Evolutionary conservation across 2,888 invertebrate species (phyloP).

Genomic region (Erpobdella octoculata): DNA sequence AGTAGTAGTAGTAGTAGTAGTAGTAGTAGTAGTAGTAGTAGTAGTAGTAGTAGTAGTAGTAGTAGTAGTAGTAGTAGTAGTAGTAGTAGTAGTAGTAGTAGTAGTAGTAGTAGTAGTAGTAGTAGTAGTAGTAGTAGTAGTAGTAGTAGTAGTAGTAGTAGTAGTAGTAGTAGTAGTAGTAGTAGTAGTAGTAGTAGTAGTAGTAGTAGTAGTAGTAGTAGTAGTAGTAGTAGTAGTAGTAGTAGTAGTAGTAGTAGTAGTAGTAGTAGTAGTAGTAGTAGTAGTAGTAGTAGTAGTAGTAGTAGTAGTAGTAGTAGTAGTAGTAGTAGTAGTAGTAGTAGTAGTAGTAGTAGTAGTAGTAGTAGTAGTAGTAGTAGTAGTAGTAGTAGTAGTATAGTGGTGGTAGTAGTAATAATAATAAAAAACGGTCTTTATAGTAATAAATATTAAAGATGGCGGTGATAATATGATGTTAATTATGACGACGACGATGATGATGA

Average conservation of each 20-base stretch:
- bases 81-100: conserved; percentile 12
- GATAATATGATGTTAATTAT: too few relatives aligned
- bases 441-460: too few relatives aligned
- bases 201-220: conserved; percentile 15
- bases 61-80: conserved; percentile 9
- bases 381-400: too few relatives aligned
- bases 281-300: conserved; percentile 1
- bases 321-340: conserved; percentile 8
- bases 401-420: too few relatives aligned
- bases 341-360: conserved; percentile 15
- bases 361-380: too few relatives aligned
- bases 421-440: background rate
- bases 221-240: conserved; percentile 1
- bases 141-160: conserved; percentile 15
- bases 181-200: conserved; percentile 14
- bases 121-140: conserved; percentile 17
- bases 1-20: conserved; percentile 15
- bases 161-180: conserved; percentile 14
- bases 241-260: conserved; percentile 1
- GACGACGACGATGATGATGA: too few relatives aligned
- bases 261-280: conserved; percentile 1
- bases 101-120: conserved; percentile 17
- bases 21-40: conserved; percentile 15
- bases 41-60: conserved; percentile 17
- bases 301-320: conserved; percentile 1